phyloP scores from a whole-genome alignment of 1,140 invertebrate genomes.

The Apis dorsata region DNA sequence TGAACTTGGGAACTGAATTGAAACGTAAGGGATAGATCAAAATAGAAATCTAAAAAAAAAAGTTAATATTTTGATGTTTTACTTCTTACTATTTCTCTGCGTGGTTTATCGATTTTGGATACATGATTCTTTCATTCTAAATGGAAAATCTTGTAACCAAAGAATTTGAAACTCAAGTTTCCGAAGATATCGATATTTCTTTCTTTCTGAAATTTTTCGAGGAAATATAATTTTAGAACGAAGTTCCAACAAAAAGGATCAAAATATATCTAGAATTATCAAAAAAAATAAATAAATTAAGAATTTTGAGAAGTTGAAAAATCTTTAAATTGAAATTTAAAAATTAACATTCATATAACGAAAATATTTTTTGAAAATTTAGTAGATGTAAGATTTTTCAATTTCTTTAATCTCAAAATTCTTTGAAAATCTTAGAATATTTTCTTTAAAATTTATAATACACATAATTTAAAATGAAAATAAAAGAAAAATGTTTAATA shows the following conservation, averaged over 20 bases:
- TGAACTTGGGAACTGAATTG: conserved; percentile 6
- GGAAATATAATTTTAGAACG: background rate
- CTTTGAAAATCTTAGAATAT: too few species aligned
- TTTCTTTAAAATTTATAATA: too few species aligned
- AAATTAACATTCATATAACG: too few species aligned
- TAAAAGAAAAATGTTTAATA: too few species aligned
- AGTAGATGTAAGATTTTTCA: too few species aligned
- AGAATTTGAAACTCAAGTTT: background rate
- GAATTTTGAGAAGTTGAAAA: background rate
- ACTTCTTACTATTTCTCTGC: background rate
- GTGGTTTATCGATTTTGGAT: conserved; percentile 38
- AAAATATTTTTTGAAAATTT: too few species aligned
- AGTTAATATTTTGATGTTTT: conserved; percentile 15
- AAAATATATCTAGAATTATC: too few species aligned
- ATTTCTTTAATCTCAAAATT: too few species aligned
- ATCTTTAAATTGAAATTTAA: too few species aligned
- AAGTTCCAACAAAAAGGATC: background rate
- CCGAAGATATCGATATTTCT: background rate
- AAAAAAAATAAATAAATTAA: background rate
- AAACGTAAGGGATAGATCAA: background rate
- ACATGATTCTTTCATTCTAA: conserved; percentile 14
- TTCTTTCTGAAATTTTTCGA: background rate
- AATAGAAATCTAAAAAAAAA: conserved; percentile 9
- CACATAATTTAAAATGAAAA: too few species aligned
- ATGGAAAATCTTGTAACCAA: conserved; percentile 4